Percentiles rank a stretch among this genome's conserved stretches.
phyloP scores from a whole-genome alignment of 2,797 vertebrate species.

The Hephaestus fuliginosus region DNA sequence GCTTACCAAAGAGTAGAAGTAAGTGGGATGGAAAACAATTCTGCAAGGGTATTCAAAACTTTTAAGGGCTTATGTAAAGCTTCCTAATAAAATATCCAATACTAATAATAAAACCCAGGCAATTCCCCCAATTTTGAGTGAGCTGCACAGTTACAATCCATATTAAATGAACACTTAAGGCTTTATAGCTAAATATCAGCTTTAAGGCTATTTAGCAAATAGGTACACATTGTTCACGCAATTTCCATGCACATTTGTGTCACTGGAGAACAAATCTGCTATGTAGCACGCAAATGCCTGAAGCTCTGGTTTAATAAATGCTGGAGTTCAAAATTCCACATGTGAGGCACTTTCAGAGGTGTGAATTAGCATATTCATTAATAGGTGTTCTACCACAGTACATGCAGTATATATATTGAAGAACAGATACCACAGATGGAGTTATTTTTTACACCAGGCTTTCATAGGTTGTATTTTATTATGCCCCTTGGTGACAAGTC shows the following conservation, averaged over 20 bases:
- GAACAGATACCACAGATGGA: not conserved
- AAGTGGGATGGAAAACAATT: conserved; percentile 66
- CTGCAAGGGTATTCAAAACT: conserved; percentile 43
- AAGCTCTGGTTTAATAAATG: conserved; percentile 48
- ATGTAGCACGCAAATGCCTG: conserved; percentile 28
- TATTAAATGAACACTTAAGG: conserved; percentile 48
- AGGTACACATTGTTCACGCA: conserved; percentile 57
- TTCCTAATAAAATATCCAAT: conserved; percentile 68
- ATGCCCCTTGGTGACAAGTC: not conserved
- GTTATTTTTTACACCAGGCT: not conserved
- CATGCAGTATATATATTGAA: not conserved
- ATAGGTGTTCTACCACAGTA: not conserved
- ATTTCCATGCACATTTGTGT: conserved; percentile 71
- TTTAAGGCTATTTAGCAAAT: conserved; percentile 64
- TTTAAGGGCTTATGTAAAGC: conserved; percentile 66
- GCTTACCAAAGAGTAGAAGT: conserved; percentile 46
- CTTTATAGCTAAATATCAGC: conserved; percentile 53
- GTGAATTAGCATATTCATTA: conserved; percentile 46
- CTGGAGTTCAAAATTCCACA: conserved; percentile 40
- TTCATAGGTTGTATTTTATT: conserved; percentile 12
- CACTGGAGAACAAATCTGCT: conserved; percentile 46
- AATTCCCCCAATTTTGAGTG: conserved; percentile 42
- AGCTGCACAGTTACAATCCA: conserved; percentile 55
- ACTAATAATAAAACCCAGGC: conserved; percentile 48
- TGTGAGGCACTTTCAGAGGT: conserved; percentile 21